Evolutionary conservation across 2,113 vertebrate species (phyloP), one percentile per base, ranked within the genome.

Genomic region (Euleptes europaea): DNA sequence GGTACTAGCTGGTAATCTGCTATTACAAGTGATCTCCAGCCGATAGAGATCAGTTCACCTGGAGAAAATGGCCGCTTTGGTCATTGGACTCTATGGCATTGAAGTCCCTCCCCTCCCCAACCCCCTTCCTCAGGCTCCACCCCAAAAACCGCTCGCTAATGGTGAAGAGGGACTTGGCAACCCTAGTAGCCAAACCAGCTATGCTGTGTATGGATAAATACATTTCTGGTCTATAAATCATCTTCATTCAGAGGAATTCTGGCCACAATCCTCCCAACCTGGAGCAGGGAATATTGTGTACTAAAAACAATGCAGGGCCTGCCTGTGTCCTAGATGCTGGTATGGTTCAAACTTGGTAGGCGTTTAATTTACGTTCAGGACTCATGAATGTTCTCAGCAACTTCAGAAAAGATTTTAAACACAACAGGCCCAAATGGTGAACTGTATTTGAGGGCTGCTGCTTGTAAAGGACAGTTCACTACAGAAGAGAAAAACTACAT

Each of bases 401-500:
- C 49, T n/a, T 42, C 21, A 77, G 74, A 44, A 42, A 19, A 21
- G 6, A 35, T 49, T 67, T 47, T 11, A 8, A 67, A 23, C 42
- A 19, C 5, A 47, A 15, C 47, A 42, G 26, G 14, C 15, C 14
- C 54, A 71, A 33, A 86, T 4, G 86, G 31, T 2, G 28, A 28
- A 83, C 67, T 12, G 15, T 21, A 47, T 38, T 47, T 65, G 77
- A 81, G 31, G 38, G n/a, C 21, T 28, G n/a, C 21, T 28, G 33
- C 47, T 67, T 79, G 54, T 69, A 86, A 76, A 88, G 88, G 31
- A 70, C 73, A 89, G 35, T 28, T 81, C 9, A 19, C 31, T 9
- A 23, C 15, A 54, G 15, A 57, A 28, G 65, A 84, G 60, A 86
- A 63, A 63, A 84, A 31, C 77, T 0, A 84, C 72, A 71, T 82